phyloP scores from a whole-genome alignment of 2,888 invertebrate genomes.

The Caenorhabditis japonica region DNA sequence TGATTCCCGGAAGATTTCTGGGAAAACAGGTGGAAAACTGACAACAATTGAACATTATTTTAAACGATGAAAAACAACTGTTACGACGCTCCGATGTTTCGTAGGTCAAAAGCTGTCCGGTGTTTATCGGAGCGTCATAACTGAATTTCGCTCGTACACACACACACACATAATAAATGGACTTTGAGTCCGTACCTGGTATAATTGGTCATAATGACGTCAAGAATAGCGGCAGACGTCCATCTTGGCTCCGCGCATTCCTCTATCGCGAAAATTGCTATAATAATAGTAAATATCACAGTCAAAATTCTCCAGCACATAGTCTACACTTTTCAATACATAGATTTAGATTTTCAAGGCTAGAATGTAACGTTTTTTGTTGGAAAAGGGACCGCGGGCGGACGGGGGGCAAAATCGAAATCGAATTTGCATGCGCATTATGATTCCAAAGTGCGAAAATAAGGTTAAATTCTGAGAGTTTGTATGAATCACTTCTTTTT shows the following conservation, averaged over 20 bases:
- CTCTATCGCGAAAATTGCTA: slow-evolving; percentile 9
- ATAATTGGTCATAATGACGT: slow-evolving; percentile 49
- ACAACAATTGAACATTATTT: neutral
- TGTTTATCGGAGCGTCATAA: no score
- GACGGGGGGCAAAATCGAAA: neutral
- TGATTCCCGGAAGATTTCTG: slow-evolving; percentile 54
- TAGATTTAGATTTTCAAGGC: no score
- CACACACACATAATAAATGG: no score
- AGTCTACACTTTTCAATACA: no score
- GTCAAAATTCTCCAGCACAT: no score
- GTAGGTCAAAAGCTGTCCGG: no score
- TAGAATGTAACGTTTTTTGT: slow-evolving; percentile 13
- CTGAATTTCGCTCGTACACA: no score
- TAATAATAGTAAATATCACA: slow-evolving; percentile 31
- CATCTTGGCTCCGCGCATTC: slow-evolving; percentile 20
- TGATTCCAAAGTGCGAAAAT: slow-evolving; percentile 6
- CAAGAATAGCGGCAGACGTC: slow-evolving; percentile 37
- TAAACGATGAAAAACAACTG: neutral
- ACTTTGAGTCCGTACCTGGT: no score
- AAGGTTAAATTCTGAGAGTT: slow-evolving; percentile 12
- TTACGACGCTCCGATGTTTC: no score
- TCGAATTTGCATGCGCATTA: slow-evolving; percentile 39
- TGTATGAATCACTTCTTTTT: no score
- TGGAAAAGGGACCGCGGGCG: neutral
- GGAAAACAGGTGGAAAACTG: neutral